Base-by-base conservation (phyloP, 2,797 vertebrate species). In the Eulemur rubriventer region DNA sequence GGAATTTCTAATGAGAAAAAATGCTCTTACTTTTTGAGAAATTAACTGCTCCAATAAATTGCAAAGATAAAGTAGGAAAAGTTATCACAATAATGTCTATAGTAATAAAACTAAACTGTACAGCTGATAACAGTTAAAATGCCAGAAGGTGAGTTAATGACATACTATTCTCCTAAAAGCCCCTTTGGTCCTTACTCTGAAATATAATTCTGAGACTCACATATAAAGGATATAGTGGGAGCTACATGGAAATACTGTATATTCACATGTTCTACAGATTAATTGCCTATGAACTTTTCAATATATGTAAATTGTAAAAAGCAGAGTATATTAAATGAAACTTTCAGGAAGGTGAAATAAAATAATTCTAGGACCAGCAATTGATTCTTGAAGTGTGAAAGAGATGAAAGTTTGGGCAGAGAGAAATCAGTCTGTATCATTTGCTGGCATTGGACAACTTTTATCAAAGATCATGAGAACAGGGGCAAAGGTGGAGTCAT, bases 21-120 rank as follows among this genome's bases (percentile, higher is more conserved):
- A 98, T 96, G 89, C 90, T 96, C 94, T 88, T 98, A 96, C 96
- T 98, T 98, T 98, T 98, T 97, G 94, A 98, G 92, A 98, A 98
- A 98, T 99, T 98, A 98, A 98, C 97, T 98, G 98, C 98, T 98
- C 95, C 97, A 98, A 94, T 98, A 98, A 98, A 98, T 98, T 99
- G 98, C 91, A 97, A 98, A 98, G 98, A 98, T 98, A 98, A 98
- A 98, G 96, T 97, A 98, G 97, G 98, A 98, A 98, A 99, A 98
- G 98, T 98, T 98, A 98, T 98, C 98, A 97, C 97, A 98, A 98
- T 98, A 98, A 98, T 98, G 97, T 98, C 98, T 97, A 41, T 96
- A 98, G 96, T 96, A 98, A 97, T 96, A 97, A 98, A 96, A 93
- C 87, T 97, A 98, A 96, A 94, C 50, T 95, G 83, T 98, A 97